Evolutionary conservation across 2,797 vertebrate species (phyloP).

Genomic region (Podarcis siculus): DNA sequence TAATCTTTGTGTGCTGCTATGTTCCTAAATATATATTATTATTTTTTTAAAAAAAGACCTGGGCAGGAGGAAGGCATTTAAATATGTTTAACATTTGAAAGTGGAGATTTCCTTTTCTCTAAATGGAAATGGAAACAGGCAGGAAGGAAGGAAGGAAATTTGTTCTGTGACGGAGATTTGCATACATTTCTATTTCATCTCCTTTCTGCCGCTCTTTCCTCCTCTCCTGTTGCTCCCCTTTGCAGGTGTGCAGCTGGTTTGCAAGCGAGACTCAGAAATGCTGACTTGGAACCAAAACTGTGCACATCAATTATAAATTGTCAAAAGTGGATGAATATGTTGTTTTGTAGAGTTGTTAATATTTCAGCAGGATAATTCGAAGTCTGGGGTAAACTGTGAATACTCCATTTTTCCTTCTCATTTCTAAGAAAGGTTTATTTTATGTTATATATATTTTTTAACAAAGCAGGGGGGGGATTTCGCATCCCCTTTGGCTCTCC

Average conservation of each 20-base stretch:
- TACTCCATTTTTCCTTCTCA: constrained; percentile 38
- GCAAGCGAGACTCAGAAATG: neutral
- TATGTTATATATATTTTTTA: constrained; percentile 3
- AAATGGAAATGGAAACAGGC: neutral
- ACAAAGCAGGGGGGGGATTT: neutral
- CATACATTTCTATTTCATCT: neutral
- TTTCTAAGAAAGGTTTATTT: constrained; percentile 42
- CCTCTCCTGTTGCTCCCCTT: constrained; percentile 7
- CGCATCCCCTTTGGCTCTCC: constrained; percentile 49
- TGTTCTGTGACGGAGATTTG: neutral
- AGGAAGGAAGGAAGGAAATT: neutral
- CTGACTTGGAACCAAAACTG: constrained; percentile 22
- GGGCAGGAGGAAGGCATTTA: neutral
- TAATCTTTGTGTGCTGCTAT: too few relatives aligned
- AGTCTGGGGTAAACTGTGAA: constrained; percentile 61
- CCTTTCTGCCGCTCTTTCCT: neutral
- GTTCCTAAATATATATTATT: neutral
- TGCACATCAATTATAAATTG: constrained; percentile 36
- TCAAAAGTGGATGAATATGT: constrained; percentile 44
- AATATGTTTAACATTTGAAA: neutral
- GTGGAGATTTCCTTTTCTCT: neutral
- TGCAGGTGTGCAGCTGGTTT: neutral
- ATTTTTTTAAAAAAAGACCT: too few relatives aligned
- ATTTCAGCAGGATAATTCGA: constrained; percentile 59
- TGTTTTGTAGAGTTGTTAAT: constrained; percentile 40